Conservation (phyloP, 2,113 vertebrate genomes). For the Fregata magnificens region DNA sequence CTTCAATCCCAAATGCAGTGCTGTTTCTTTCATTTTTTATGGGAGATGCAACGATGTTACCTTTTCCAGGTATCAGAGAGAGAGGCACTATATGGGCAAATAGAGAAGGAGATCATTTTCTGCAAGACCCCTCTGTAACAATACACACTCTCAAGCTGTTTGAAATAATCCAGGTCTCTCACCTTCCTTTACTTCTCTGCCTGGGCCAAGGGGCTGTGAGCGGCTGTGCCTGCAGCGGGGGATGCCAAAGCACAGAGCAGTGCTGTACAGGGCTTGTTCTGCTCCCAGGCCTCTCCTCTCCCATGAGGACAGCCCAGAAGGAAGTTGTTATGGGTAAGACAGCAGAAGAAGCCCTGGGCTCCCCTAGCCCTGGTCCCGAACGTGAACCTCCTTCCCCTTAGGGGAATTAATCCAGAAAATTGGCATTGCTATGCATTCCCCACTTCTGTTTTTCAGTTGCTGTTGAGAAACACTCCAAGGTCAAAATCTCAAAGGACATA, state of each 20-base stretch:
- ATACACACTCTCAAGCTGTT: background rate
- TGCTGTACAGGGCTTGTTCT: background rate
- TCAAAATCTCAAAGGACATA: background rate
- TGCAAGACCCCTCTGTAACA: background rate
- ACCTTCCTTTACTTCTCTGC: background rate
- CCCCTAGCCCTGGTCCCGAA: rapidly evolving
- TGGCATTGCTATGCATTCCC: background rate
- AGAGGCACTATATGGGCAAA: background rate
- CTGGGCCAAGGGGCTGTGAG: background rate
- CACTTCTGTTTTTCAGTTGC: background rate
- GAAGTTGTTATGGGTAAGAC: background rate
- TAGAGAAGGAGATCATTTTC: background rate
- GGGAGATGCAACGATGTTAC: background rate
- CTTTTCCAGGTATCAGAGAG: background rate
- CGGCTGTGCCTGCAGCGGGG: background rate
- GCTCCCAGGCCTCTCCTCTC: background rate
- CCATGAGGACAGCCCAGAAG: background rate
- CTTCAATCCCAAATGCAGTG: background rate
- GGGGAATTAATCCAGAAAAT: background rate
- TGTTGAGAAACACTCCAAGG: background rate
- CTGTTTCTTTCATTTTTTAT: background rate
- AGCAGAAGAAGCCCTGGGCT: background rate
- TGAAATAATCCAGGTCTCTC: background rate
- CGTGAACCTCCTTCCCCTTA: background rate
- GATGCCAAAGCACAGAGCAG: background rate